phyloP scores from a whole-genome alignment of 1,140 invertebrate species.

The silkworm (Bombyx mori) region DNA sequence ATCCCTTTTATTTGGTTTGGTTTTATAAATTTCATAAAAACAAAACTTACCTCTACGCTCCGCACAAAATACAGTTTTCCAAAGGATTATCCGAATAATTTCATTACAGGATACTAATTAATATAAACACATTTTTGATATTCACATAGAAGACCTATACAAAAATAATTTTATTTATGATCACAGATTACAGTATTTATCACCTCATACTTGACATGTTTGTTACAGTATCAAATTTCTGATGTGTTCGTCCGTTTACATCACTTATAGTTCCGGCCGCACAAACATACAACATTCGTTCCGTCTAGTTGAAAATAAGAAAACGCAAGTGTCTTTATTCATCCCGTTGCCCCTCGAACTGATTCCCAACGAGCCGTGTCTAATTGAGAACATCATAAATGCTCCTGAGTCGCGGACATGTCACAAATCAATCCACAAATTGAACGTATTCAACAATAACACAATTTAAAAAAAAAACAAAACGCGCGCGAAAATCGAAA shows the following conservation, averaged over 20 bases:
- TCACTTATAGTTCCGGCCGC: constrained; percentile 40
- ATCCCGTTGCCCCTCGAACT: constrained; percentile 48
- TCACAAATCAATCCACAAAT: constrained; percentile 54
- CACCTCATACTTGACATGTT: constrained; percentile 54
- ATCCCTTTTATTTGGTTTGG: no score
- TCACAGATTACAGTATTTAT: constrained; percentile 20
- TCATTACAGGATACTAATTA: no score
- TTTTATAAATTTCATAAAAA: no score
- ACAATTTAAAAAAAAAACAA: constrained; percentile 25
- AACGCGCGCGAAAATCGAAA: constrained; percentile 49
- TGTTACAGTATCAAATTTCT: constrained; percentile 32
- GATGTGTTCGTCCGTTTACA: constrained; percentile 26
- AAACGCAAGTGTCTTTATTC: constrained; percentile 56
- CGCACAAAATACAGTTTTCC: no score
- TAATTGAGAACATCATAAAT: constrained; percentile 64
- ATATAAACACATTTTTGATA: no score
- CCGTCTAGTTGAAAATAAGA: constrained; percentile 40
- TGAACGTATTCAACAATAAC: constrained; percentile 24
- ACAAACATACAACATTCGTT: constrained; percentile 29
- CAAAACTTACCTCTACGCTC: no score
- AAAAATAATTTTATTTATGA: constrained; percentile 11
- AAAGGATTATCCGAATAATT: no score
- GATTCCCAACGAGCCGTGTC: constrained; percentile 49
- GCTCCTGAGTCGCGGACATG: constrained; percentile 35
- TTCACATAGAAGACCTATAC: constrained; percentile 1